Evolutionary conservation across 2,888 invertebrate genomes (phyloP).

Genomic region (Cephus rjabovi): DNA sequence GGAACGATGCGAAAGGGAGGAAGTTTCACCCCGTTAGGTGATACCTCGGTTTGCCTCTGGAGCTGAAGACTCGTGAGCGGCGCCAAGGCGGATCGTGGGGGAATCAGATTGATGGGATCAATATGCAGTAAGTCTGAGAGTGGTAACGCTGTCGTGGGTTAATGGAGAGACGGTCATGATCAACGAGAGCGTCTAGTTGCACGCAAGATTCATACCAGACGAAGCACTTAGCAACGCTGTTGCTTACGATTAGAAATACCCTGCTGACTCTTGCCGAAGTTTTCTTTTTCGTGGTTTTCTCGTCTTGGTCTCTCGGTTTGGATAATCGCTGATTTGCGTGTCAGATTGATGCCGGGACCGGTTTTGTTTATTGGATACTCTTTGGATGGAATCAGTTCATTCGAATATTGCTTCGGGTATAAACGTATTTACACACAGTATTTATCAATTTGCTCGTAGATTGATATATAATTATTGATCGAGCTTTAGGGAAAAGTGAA

Average conservation of each 20-base stretch:
- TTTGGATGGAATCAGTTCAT: neutral
- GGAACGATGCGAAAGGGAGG: neutral
- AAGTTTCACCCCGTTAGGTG: neutral
- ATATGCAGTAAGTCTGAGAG: conserved; percentile 64
- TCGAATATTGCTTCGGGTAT: neutral
- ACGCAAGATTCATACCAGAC: neutral
- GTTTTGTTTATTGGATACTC: neutral
- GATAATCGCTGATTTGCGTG: neutral
- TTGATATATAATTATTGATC: too few species aligned
- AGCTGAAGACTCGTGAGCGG: neutral
- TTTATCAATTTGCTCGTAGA: neutral
- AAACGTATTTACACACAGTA: neutral
- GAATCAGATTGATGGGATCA: conserved; percentile 62
- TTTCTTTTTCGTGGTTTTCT: neutral
- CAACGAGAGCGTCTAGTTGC: conserved; percentile 27
- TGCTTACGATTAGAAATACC: neutral
- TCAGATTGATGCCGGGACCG: neutral
- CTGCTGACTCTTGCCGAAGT: neutral
- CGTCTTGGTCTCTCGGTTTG: neutral
- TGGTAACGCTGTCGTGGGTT: conserved; percentile 54
- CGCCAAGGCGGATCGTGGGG: conserved; percentile 22
- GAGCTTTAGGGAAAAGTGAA: neutral
- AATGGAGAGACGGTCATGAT: conserved; percentile 52
- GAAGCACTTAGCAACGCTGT: neutral
- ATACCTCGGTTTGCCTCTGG: neutral